Evolutionary conservation across 2,797 vertebrate genomes (phyloP), one percentile per base, ranked within the genome.

Genomic region (Gallinago nigripennis): DNA sequence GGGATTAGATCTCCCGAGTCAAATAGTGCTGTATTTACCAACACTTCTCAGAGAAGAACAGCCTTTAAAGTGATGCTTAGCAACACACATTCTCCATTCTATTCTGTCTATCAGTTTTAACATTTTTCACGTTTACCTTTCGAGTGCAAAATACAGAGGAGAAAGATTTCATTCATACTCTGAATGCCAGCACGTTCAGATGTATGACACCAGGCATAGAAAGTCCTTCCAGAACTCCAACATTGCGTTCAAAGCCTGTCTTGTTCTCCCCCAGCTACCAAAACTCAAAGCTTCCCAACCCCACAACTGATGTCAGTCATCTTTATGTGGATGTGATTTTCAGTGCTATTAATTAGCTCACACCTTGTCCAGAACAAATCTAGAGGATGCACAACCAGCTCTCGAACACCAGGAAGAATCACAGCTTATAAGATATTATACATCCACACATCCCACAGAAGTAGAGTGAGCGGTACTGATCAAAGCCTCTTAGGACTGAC

Each of bases 21-120:
- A 93, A 86, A 85, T 18, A 93, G 60, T 16, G 4, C 23, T 64
- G 48, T 88, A 95, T 92, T 94, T 95, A 84, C 80, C 88, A 92
- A 84, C 85, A 83, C 7, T 88, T 94, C 87, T 81, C 17, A 20
- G 50, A 89, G 53, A 93, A 96, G 66, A 95, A 90, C 3, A 8
- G 92, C 37, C 77, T 91, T 94, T 94, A 88, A 95, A 96, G 64
- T 48, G 71, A 94, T 66, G 79, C 94, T 93, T 95, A 94, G 90
- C 91, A 97, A 91, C 84, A 76, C 4, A 2, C 25, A 82, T 81
- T 48, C n/a, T 79, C 79, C 41, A 56, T 86, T 92, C 80, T 70
- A 30, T 48, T 84, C 43, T 78, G 31, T 60, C 63, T 82, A 76
- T 90, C 92, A 87, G 54, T 91, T 95, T 94, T 79, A 94, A 82